These are phyloP conservation scores for Acropternis orthonyx DNA, from an alignment of 2,797 vertebrate genomes.

Conservation along the genomic window DNA sequence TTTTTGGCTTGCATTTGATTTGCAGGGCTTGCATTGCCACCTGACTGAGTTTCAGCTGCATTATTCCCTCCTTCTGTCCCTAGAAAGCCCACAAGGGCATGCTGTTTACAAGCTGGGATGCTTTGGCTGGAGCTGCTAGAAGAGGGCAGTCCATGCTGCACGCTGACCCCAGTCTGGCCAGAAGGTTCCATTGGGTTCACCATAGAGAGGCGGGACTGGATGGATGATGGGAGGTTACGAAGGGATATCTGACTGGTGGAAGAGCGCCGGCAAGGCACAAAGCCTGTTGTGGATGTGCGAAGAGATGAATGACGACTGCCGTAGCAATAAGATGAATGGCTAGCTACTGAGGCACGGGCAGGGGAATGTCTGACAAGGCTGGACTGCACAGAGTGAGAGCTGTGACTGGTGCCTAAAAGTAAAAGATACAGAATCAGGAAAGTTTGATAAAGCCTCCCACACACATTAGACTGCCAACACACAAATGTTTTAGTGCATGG, in stretches of 20 bases:
- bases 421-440: slow-evolving; percentile 19
- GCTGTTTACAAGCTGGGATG: slow-evolving; percentile 94
- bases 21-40: slow-evolving; percentile 78
- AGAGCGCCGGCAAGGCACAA: slow-evolving; percentile 94
- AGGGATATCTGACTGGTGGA: slow-evolving; percentile 97
- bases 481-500: not conserved
- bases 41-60: slow-evolving; percentile 72
- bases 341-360: slow-evolving; percentile 90
- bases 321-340: slow-evolving; percentile 95
- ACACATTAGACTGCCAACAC: not conserved
- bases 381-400: slow-evolving; percentile 93
- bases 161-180: slow-evolving; percentile 72
- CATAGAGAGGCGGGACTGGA: slow-evolving; percentile 90
- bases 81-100: slow-evolving; percentile 90
- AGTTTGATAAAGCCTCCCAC: not conserved
- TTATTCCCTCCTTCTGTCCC: slow-evolving; percentile 84
- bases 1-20: slow-evolving; percentile 86
- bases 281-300: slow-evolving; percentile 89
- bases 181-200: slow-evolving; percentile 82
- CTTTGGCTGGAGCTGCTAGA: slow-evolving; percentile 95
- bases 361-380: slow-evolving; percentile 93
- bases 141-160: slow-evolving; percentile 83
- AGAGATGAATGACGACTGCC: slow-evolving; percentile 94
- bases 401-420: slow-evolving; percentile 90
- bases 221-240: slow-evolving; percentile 90